These are phyloP conservation scores for Bolinopsis microptera DNA, from an alignment of 37 sponge, comb jelly and placozoan species.

Conservation along the genomic window DNA sequence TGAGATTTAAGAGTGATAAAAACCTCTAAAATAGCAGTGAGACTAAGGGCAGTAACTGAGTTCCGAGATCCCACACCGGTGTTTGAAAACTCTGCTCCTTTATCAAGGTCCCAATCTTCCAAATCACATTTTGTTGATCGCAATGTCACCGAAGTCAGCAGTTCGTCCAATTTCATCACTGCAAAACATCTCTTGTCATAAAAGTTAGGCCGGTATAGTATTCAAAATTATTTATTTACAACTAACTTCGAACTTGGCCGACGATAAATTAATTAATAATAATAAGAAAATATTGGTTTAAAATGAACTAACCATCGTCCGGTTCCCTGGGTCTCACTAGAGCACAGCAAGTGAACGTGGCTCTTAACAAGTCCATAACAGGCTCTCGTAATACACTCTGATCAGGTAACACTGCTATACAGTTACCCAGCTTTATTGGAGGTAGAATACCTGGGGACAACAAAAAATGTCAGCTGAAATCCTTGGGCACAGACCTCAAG, in stretches of 20 bases:
- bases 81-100: neutral
- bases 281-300: no score
- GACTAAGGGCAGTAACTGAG: slow-evolving; percentile 36
- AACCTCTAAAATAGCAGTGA: slow-evolving; percentile 19
- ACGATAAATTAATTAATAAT: no score
- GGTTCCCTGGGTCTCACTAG: slow-evolving; percentile 18
- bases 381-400: slow-evolving; percentile 18
- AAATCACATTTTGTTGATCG: slow-evolving; percentile 33
- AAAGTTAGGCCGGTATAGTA: no score
- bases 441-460: slow-evolving; percentile 18
- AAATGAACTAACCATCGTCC: neutral
- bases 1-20: no score
- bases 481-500: no score
- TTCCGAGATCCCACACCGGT: slow-evolving; percentile 2
- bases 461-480: no score
- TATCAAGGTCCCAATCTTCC: slow-evolving; percentile 61
- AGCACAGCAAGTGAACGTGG: neutral
- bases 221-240: neutral
- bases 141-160: neutral
- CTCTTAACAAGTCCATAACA: neutral
- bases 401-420: slow-evolving; percentile 34
- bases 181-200: no score
- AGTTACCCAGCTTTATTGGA: slow-evolving; percentile 11
- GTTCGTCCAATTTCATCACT: slow-evolving; percentile 1
- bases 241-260: no score